Conservation (phyloP, 2,113 vertebrate species). For the Hydrochoerus hydrochaeris region DNA sequence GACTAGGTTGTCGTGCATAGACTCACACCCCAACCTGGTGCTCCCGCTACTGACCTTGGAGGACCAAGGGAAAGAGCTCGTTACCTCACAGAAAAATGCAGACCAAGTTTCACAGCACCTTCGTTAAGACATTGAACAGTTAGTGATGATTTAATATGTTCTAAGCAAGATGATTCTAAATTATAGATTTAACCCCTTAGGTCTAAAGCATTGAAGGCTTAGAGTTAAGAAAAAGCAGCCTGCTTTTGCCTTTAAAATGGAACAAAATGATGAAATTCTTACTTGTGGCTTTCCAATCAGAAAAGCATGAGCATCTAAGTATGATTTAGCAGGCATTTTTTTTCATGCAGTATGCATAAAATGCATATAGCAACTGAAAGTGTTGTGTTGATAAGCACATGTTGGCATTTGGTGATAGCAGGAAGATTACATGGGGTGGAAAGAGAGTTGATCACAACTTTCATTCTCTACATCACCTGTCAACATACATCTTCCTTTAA, state of each 20-base stretch:
- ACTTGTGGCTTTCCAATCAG: neutral
- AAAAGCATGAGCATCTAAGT: neutral
- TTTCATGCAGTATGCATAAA: neutral
- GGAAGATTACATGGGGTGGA: neutral
- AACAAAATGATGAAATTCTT: neutral
- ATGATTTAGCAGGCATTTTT: neutral
- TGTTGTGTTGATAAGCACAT: neutral
- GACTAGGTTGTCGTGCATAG: accelerated
- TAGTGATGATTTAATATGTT: neutral
- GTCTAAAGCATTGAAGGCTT: neutral
- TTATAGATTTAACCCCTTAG: neutral
- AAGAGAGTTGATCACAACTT: neutral
- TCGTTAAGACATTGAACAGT: neutral
- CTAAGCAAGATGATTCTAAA: conserved; percentile 33
- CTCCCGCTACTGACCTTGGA: neutral
- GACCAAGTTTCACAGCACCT: neutral
- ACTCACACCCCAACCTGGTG: neutral
- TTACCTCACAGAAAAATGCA: neutral
- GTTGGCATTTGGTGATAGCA: neutral
- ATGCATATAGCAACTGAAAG: neutral
- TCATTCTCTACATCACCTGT: neutral
- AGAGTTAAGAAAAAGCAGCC: neutral
- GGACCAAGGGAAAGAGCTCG: neutral
- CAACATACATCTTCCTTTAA: neutral
- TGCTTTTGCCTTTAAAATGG: neutral